phyloP scores from a whole-genome alignment of 2,888 invertebrate species.

The Oxystoma pomonae region DNA sequence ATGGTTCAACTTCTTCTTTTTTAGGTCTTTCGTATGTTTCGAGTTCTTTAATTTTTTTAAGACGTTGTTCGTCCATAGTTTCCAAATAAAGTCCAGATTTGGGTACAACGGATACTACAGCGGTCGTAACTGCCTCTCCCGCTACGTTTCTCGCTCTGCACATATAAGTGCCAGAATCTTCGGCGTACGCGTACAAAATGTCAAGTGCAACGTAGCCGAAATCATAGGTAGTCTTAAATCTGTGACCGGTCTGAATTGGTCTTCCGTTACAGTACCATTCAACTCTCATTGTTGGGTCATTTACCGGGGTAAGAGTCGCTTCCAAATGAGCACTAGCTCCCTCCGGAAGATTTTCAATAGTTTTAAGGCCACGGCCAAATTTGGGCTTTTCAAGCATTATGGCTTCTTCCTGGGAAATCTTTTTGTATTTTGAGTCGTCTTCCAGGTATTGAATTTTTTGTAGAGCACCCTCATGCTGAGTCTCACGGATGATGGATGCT shows the following conservation, averaged over 20 bases:
- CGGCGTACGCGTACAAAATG: slow-evolving; percentile 92
- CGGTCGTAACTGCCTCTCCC: slow-evolving; percentile 93
- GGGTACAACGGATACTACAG: slow-evolving; percentile 81
- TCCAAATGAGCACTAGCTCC: slow-evolving; percentile 88
- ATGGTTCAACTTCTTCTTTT: slow-evolving; percentile 68
- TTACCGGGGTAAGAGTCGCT: slow-evolving; percentile 92
- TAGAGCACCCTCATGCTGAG: slow-evolving; percentile 89
- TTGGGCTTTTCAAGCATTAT: slow-evolving; percentile 81
- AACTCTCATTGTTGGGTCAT: slow-evolving; percentile 97
- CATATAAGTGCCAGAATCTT: slow-evolving; percentile 96
- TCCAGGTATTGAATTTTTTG: slow-evolving; percentile 92
- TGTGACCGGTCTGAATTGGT: slow-evolving; percentile 88
- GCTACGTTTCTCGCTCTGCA: slow-evolving; percentile 93
- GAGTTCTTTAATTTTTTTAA: slow-evolving; percentile 82
- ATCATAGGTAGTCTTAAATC: slow-evolving; percentile 94
- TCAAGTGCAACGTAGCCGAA: slow-evolving; percentile 97
- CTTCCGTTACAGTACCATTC: slow-evolving; percentile 97
- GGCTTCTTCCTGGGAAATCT: slow-evolving; percentile 67
- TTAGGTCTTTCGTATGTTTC: slow-evolving; percentile 78
- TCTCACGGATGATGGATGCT: slow-evolving; percentile 80
- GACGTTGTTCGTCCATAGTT: slow-evolving; percentile 85
- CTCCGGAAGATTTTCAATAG: slow-evolving; percentile 77
- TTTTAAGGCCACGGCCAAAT: slow-evolving; percentile 84
- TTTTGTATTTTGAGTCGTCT: slow-evolving; percentile 73
- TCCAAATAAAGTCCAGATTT: slow-evolving; percentile 82